Percentiles rank a stretch among this genome's conserved stretches.
phyloP scores from a whole-genome alignment of 2,888 invertebrate genomes.

The Drosophila tripunctata region DNA sequence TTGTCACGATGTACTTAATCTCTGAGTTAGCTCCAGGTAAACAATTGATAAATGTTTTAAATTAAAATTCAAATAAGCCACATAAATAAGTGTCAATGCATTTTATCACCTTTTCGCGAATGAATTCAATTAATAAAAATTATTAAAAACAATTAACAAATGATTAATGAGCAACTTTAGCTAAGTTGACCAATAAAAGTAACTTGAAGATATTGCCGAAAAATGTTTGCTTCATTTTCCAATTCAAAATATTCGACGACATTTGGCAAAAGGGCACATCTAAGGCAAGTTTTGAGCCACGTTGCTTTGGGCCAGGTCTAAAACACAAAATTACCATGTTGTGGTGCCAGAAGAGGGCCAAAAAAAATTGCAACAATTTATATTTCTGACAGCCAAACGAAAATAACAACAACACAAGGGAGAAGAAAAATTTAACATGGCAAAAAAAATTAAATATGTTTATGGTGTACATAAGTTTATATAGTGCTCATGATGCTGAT shows the following conservation, averaged over 20 bases:
- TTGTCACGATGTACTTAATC: not conserved
- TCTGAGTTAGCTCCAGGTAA: conserved; percentile 17
- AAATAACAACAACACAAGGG: not conserved
- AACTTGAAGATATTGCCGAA: not conserved
- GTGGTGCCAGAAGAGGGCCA: conserved; percentile 43
- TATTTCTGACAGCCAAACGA: conserved; percentile 73
- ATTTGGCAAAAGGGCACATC: conserved; percentile 29
- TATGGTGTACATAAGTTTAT: conserved; percentile 35
- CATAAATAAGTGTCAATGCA: conserved; percentile 29
- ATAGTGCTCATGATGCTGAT: conserved; percentile 3
- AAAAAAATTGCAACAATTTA: conserved; percentile 74
- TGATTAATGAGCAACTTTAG: not conserved
- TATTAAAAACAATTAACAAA: conserved; percentile 18
- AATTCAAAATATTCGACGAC: conserved; percentile 5
- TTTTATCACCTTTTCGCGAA: conserved; percentile 11
- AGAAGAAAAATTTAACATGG: conserved; percentile 17
- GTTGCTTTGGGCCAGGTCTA: conserved; percentile 1
- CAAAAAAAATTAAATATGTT: conserved; percentile 52
- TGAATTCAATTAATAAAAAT: conserved; percentile 27
- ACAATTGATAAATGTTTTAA: conserved; percentile 52
- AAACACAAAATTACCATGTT: conserved; percentile 39
- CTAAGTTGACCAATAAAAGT: not conserved
- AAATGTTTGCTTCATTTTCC: not conserved
- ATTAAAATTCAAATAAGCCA: conserved; percentile 57
- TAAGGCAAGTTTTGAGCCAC: not conserved